Conservation (phyloP, 2,113 vertebrate genomes). For the Ptilonorhynchus violaceus region DNA sequence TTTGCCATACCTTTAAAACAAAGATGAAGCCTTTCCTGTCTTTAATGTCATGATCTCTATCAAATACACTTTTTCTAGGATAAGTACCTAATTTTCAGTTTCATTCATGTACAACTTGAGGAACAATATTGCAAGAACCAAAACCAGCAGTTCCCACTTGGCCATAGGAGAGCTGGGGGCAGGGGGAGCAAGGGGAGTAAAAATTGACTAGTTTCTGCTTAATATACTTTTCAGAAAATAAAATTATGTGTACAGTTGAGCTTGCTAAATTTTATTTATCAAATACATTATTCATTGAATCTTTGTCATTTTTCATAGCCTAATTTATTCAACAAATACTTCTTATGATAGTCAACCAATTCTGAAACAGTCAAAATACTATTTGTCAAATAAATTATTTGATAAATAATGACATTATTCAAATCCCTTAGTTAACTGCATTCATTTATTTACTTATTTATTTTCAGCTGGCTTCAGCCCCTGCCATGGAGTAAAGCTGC, state of each 20-base stretch:
- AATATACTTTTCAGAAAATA: not conserved
- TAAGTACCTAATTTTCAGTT: not conserved
- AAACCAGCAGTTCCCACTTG: not conserved
- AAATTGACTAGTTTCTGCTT: not conserved
- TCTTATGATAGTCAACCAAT: not conserved
- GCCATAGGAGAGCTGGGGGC: not conserved
- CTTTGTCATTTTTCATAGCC: not conserved
- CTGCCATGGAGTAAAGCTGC: not conserved
- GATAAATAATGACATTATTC: not conserved
- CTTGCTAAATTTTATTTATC: not conserved
- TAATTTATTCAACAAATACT: not conserved
- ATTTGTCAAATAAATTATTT: not conserved
- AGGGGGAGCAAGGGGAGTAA: accelerated
- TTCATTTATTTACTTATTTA: not conserved
- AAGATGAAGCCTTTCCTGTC: not conserved
- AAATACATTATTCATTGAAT: not conserved
- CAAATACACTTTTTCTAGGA: not conserved
- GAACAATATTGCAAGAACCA: not conserved
- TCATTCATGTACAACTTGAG: not conserved
- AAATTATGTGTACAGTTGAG: not conserved
- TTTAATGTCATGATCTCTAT: not conserved
- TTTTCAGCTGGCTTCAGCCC: not conserved
- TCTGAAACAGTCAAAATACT: not conserved
- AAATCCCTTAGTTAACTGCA: not conserved
- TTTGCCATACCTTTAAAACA: not conserved